Conservation (phyloP, 2,797 vertebrate genomes). For the Melopsittacus undulatus region DNA sequence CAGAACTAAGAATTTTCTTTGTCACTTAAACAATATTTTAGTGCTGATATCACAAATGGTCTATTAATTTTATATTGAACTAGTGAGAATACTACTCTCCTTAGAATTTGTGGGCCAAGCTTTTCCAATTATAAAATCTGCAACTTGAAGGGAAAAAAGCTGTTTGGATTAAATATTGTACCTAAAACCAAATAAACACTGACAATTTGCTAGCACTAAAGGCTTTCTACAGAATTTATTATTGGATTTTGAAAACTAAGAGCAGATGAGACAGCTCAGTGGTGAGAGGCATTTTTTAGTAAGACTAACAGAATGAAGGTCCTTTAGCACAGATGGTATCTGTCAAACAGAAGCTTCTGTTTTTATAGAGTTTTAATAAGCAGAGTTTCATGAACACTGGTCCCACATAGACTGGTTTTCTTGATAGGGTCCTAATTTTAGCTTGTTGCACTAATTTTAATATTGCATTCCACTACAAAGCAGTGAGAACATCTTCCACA, state of each 20-base stretch:
- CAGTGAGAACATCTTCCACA: neutral
- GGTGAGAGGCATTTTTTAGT: neutral
- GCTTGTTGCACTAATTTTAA: neutral
- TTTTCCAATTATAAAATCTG: neutral
- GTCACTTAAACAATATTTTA: constrained; percentile 27
- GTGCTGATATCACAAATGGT: neutral
- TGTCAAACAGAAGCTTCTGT: neutral
- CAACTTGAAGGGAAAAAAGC: neutral
- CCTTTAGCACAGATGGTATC: neutral
- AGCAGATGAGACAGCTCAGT: neutral
- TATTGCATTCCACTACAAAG: neutral
- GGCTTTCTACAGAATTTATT: neutral
- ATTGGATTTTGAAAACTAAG: neutral
- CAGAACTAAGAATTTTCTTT: neutral
- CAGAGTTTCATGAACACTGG: neutral
- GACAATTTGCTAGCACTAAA: neutral
- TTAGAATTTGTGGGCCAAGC: neutral
- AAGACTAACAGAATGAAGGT: neutral
- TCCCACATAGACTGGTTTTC: neutral
- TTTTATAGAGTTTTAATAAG: neutral
- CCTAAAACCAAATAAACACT: neutral
- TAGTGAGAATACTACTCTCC: neutral
- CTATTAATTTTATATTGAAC: constrained; percentile 9
- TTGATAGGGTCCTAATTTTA: neutral
- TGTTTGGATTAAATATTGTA: neutral